Evolutionary conservation across 2,888 invertebrate genomes (phyloP).

Genomic region (Andrena praecox): DNA sequence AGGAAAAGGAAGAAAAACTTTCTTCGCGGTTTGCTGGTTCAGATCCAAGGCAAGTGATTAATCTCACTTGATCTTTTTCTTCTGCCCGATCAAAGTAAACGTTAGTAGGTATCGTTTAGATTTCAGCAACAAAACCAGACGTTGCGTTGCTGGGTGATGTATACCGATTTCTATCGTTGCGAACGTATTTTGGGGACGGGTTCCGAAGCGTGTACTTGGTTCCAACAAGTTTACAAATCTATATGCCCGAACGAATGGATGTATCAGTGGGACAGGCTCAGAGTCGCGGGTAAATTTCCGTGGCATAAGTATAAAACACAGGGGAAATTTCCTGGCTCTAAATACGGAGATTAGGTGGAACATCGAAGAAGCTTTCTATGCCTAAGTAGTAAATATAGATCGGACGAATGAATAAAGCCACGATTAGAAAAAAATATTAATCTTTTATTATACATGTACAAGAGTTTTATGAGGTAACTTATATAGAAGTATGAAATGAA

Average conservation of each 20-base stretch:
- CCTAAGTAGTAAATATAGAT: not conserved
- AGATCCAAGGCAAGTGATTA: conserved; percentile 72
- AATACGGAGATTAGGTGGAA: conserved; percentile 65
- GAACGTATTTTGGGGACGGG: conserved; percentile 77
- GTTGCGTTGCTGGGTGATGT: conserved; percentile 80
- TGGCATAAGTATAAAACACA: conserved; percentile 73
- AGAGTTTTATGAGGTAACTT: conserved; percentile 78
- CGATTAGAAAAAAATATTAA: conserved; percentile 75
- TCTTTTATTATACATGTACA: conserved; percentile 82
- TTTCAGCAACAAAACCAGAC: conserved; percentile 82
- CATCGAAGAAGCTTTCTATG: not conserved
- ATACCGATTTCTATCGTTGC: conserved; percentile 80
- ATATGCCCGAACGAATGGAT: conserved; percentile 80
- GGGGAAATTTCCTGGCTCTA: conserved; percentile 71
- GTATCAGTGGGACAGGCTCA: conserved; percentile 74
- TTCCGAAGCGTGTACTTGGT: conserved; percentile 79
- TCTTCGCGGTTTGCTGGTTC: conserved; percentile 50
- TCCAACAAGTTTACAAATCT: conserved; percentile 74
- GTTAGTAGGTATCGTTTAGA: conserved; percentile 63
- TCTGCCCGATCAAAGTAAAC: not conserved
- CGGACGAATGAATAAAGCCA: conserved; percentile 41
- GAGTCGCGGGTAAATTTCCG: conserved; percentile 70
- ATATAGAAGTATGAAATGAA: conserved; percentile 67
- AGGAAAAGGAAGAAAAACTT: not conserved
- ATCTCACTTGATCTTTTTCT: not conserved